phyloP scores from a whole-genome alignment of 2,888 invertebrate species.

The Carpatolechia fugitivella region DNA sequence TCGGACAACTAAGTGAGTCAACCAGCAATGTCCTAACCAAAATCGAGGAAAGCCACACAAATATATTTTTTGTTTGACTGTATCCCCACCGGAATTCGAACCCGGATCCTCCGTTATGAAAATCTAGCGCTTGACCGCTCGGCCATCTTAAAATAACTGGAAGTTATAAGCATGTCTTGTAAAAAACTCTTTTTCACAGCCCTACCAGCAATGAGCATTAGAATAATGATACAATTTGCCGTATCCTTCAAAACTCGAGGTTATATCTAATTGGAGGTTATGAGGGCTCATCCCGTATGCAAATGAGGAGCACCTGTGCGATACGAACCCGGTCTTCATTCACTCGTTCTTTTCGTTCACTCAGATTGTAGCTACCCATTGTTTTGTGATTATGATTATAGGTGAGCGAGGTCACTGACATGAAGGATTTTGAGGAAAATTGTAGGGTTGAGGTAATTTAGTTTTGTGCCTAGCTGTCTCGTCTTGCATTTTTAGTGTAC shows the following conservation, averaged over 20 bases:
- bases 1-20: too few species aligned
- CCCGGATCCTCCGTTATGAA: too few species aligned
- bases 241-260: conserved; percentile 26
- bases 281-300: conserved; percentile 55
- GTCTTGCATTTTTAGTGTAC: too few species aligned
- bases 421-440: background rate
- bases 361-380: conserved; percentile 4
- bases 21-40: too few species aligned
- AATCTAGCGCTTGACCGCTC: too few species aligned
- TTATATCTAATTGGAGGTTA: conserved; percentile 44
- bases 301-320: conserved; percentile 46
- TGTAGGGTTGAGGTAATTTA: background rate
- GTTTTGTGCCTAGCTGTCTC: background rate
- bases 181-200: background rate
- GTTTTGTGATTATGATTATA: conserved; percentile 14
- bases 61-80: too few species aligned
- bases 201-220: conserved; percentile 42
- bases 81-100: too few species aligned
- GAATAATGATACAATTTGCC: conserved; percentile 58
- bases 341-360: background rate
- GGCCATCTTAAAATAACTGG: too few species aligned
- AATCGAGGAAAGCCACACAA: too few species aligned
- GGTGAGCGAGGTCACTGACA: conserved; percentile 2
- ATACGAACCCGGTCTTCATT: conserved; percentile 14
- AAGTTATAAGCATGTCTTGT: background rate